Evolutionary conservation across 2,888 invertebrate species (phyloP).

Genomic region (Galerucella pusilla): DNA sequence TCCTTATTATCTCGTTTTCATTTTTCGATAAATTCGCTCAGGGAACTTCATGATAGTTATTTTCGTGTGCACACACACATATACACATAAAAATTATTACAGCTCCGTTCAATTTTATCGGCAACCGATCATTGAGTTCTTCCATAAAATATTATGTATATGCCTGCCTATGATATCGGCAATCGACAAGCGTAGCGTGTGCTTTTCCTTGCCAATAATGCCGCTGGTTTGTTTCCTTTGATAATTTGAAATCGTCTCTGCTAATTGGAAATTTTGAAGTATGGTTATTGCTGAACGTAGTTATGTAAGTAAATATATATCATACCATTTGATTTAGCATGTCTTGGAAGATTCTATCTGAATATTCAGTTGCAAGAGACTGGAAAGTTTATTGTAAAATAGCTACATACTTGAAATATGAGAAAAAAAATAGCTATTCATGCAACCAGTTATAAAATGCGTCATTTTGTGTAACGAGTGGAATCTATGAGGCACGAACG

Average conservation of each 20-base stretch:
- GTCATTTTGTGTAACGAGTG: too few relatives aligned
- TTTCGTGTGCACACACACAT: slow-evolving; percentile 39
- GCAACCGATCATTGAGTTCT: slow-evolving; percentile 39
- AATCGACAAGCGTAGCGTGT: slow-evolving; percentile 6
- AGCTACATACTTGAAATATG: not conserved
- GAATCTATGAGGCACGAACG: too few relatives aligned
- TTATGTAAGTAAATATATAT: not conserved
- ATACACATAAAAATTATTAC: slow-evolving; percentile 47
- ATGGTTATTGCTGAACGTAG: not conserved
- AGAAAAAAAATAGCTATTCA: not conserved
- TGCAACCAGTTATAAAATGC: too few relatives aligned
- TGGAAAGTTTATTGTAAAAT: slow-evolving; percentile 11
- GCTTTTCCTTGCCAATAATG: not conserved
- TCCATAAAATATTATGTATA: slow-evolving; percentile 44
- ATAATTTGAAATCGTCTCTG: slow-evolving; percentile 1
- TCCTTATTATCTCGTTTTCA: slow-evolving; percentile 53
- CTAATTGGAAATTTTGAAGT: slow-evolving; percentile 20
- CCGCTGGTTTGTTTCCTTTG: slow-evolving; percentile 12
- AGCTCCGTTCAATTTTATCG: slow-evolving; percentile 41
- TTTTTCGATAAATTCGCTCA: slow-evolving; percentile 52
- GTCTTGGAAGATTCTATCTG: not conserved
- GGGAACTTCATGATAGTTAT: slow-evolving; percentile 46
- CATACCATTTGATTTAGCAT: slow-evolving; percentile 1
- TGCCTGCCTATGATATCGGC: slow-evolving; percentile 38
- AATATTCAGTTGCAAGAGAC: not conserved